These are phyloP conservation scores for Pampus argenteus DNA, from an alignment of 2,797 vertebrate species.

Conservation along the genomic window DNA sequence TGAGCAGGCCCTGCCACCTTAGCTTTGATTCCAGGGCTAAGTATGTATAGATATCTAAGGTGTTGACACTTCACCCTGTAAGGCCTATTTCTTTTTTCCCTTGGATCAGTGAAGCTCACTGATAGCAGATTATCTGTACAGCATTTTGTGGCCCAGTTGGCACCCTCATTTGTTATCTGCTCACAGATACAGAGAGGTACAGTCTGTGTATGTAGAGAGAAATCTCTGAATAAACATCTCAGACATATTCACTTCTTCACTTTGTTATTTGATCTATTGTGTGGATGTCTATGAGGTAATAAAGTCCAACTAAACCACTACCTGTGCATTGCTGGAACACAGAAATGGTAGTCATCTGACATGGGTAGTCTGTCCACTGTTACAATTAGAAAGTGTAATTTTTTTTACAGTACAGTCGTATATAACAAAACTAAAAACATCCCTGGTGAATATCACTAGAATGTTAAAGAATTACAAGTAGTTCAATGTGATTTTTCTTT, in stretches of 20 bases:
- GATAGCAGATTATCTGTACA: constrained; percentile 83
- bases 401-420: not conserved
- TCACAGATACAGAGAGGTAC: constrained; percentile 74
- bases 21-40: constrained; percentile 80
- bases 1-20: constrained; percentile 73
- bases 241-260: constrained; percentile 62
- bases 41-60: constrained; percentile 82
- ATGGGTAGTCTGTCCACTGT: not conserved
- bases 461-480: too few species aligned
- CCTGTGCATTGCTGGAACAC: constrained; percentile 31
- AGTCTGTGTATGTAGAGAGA: constrained; percentile 69
- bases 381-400: not conserved
- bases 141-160: constrained; percentile 81
- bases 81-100: constrained; percentile 79
- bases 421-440: too few species aligned
- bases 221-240: constrained; percentile 73
- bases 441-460: too few species aligned
- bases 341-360: not conserved
- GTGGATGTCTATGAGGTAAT: constrained; percentile 45
- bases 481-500: too few species aligned
- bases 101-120: constrained; percentile 78
- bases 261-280: constrained; percentile 61
- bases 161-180: constrained; percentile 83
- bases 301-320: constrained; percentile 36
- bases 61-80: constrained; percentile 81